A percentile compares a stretch with the other conserved stretches of the same genome.
Evolutionary conservation across 1,140 invertebrate species (phyloP).

Genomic region (Panagrolaimus sp.): DNA sequence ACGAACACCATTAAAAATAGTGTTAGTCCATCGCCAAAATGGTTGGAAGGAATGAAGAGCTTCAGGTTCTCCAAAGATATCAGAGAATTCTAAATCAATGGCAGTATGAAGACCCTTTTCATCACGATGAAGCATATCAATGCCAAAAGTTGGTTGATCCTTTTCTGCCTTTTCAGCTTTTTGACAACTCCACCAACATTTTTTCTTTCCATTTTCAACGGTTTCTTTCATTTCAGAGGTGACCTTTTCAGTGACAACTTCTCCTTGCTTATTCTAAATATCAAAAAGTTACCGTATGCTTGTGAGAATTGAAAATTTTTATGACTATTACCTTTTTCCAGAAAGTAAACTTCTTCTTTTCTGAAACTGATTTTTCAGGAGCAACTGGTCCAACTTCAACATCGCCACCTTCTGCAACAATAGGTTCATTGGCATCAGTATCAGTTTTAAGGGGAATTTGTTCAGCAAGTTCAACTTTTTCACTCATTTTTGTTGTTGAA

Average conservation of each 20-base stretch:
- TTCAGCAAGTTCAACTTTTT: conserved; percentile 7
- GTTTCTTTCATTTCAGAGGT: neutral
- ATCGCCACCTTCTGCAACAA: conserved; percentile 1
- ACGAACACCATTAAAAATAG: conserved; percentile 60
- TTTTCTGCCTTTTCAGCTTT: neutral
- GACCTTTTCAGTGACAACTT: neutral
- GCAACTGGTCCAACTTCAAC: conserved; percentile 1
- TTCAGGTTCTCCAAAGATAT: conserved; percentile 63
- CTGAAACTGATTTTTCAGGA: neutral
- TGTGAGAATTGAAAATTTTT: too few relatives aligned
- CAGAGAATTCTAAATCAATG: conserved; percentile 60
- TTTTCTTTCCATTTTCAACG: neutral
- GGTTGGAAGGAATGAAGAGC: conserved; percentile 60
- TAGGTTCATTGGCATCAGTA: neutral
- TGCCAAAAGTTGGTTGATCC: conserved; percentile 15
- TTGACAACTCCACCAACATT: conserved; percentile 2
- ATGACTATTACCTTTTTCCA: conserved; percentile 7
- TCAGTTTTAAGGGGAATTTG: conserved; percentile 7
- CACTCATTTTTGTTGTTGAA: neutral
- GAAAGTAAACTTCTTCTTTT: conserved; percentile 4
- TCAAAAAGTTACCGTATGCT: neutral
- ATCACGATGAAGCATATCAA: conserved; percentile 31
- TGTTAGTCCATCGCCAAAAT: conserved; percentile 60
- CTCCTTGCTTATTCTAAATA: conserved; percentile 3
- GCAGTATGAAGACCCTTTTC: conserved; percentile 27